A percentile compares a stretch with the other conserved stretches of the same genome.
Evolutionary conservation across 2,797 vertebrate species (phyloP).

Genomic region (Mallotus villosus): DNA sequence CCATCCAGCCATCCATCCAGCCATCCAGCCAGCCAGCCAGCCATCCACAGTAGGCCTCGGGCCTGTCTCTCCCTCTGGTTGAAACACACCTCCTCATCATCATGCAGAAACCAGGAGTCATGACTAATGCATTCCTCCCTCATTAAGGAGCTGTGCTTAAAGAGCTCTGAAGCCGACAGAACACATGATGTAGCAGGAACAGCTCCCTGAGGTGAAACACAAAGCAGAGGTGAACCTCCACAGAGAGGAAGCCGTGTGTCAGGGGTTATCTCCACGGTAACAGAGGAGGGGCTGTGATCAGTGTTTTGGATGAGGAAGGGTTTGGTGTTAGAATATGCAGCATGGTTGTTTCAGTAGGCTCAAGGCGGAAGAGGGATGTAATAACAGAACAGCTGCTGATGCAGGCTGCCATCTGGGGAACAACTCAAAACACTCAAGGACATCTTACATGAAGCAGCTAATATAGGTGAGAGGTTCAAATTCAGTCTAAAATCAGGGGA

Average conservation of each 20-base stretch:
- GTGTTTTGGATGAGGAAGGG: slow-evolving; percentile 27
- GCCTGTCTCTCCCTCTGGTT: background rate
- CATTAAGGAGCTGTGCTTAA: slow-evolving; percentile 69
- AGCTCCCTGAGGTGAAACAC: slow-evolving; percentile 41
- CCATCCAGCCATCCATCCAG: too few relatives aligned
- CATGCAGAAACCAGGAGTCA: slow-evolving; percentile 65
- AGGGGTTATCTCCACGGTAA: slow-evolving; percentile 23
- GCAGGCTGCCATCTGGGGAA: too few relatives aligned
- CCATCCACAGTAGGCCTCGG: background rate
- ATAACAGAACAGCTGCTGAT: too few relatives aligned
- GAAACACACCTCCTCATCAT: slow-evolving; percentile 56
- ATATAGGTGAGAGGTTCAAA: too few relatives aligned
- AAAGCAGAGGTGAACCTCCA: slow-evolving; percentile 50
- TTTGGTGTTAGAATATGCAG: slow-evolving; percentile 45
- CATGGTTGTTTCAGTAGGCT: background rate
- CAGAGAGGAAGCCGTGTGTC: slow-evolving; percentile 31
- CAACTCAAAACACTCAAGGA: too few relatives aligned
- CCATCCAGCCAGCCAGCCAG: too few relatives aligned
- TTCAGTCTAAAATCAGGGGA: too few relatives aligned
- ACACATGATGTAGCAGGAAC: slow-evolving; percentile 64
- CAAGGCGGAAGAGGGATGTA: too few relatives aligned
- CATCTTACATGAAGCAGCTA: background rate
- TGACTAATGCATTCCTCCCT: slow-evolving; percentile 70
- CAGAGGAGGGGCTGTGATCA: slow-evolving; percentile 25
- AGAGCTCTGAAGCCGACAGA: slow-evolving; percentile 53